Conservation (phyloP, 2,797 vertebrate species). For the Tokudaia muenninki region DNA sequence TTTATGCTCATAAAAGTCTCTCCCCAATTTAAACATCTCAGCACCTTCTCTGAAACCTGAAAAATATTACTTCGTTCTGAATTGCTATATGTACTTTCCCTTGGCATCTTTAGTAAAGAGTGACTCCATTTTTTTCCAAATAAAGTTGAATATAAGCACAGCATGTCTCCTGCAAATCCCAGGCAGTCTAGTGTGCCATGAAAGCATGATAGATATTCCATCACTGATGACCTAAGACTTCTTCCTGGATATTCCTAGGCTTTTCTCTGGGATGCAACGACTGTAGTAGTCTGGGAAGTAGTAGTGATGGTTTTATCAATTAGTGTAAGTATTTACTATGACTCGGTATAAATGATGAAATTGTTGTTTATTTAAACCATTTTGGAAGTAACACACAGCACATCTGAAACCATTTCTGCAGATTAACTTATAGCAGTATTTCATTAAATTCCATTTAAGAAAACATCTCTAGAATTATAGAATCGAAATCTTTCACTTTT, state of each 20-base stretch:
- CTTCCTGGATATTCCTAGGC: slow-evolving; percentile 42
- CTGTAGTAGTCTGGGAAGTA: slow-evolving; percentile 58
- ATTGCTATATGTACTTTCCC: background rate
- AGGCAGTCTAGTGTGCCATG: background rate
- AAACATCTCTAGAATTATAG: background rate
- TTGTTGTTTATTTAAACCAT: slow-evolving; percentile 40
- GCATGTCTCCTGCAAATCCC: background rate
- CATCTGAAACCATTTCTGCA: slow-evolving; percentile 60
- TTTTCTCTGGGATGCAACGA: slow-evolving; percentile 44
- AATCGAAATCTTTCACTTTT: background rate
- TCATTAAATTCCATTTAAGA: slow-evolving; percentile 62
- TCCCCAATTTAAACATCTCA: background rate
- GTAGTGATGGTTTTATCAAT: slow-evolving; percentile 67
- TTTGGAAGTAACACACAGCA: slow-evolving; percentile 45
- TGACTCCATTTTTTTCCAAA: slow-evolving; percentile 57
- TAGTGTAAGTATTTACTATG: slow-evolving; percentile 68
- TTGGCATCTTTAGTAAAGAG: slow-evolving; percentile 27
- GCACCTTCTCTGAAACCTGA: background rate
- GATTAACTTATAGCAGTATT: slow-evolving; percentile 63
- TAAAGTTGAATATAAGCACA: background rate
- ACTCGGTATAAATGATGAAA: slow-evolving; percentile 55
- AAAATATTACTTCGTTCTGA: slow-evolving; percentile 9
- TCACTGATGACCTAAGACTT: slow-evolving; percentile 59
- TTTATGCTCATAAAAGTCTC: background rate
- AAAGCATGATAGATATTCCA: slow-evolving; percentile 60